Evolutionary conservation across 2,113 vertebrate species (phyloP).

Genomic region (Canis aureus): DNA sequence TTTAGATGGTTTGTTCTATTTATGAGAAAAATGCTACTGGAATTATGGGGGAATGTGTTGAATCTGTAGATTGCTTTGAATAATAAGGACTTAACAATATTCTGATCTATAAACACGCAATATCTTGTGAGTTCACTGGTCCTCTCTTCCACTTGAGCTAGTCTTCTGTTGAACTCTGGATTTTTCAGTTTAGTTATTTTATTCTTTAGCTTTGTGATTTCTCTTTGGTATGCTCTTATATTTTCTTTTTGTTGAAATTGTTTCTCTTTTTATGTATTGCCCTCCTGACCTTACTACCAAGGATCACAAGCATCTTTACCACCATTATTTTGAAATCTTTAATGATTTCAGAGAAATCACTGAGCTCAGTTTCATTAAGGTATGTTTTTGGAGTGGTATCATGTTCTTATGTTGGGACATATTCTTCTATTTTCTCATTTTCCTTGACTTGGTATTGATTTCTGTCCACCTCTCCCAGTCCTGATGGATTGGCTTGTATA

Average conservation of each 20-base stretch:
- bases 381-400: not conserved
- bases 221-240: not conserved
- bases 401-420: not conserved
- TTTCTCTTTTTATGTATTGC: not conserved
- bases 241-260: not conserved
- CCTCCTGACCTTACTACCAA: not conserved
- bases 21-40: not conserved
- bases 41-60: not conserved
- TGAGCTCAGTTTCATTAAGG: not conserved
- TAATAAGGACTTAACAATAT: not conserved
- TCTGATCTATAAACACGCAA: not conserved
- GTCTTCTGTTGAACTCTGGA: not conserved
- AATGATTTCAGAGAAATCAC: not conserved
- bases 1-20: not conserved
- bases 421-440: not conserved
- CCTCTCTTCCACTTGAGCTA: not conserved
- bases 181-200: not conserved
- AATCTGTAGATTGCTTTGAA: not conserved
- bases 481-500: not conserved
- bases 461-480: not conserved
- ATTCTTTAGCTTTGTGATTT: not conserved
- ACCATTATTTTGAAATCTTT: not conserved
- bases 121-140: not conserved
- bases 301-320: not conserved
- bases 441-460: not conserved